Base-by-base conservation (phyloP, 2,113 vertebrate species). In the Dipodomys stephensi region DNA sequence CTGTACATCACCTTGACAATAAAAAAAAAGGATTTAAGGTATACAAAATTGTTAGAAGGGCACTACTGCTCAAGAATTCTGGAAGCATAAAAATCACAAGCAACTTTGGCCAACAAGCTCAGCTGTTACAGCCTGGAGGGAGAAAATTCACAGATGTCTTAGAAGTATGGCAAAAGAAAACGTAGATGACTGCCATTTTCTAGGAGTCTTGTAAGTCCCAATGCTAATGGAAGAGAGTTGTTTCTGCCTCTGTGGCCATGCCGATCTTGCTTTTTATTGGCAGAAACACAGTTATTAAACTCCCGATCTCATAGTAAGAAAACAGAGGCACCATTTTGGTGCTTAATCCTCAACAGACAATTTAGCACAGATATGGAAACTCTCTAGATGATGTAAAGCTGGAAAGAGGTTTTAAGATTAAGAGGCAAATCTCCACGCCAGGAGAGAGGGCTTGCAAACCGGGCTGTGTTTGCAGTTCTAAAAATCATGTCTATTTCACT, bases 311-410 rank as follows among this genome's bases (percentile, higher is more conserved):
- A 10, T 2, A 76, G 30, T 30, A 77, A 88, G 20, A 78, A 1
- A 72, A n/a, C 1, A 67, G 19, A 62, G 7, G 39, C 6, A 30
- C 10, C 23, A 0, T 0, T 39, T n/a, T 49, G 20, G 9, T 68
- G 10, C n/a, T 67, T 62, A 65, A 60, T 88, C 39, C 6, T 15
- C 23, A 83, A 74, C 3, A 74, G 32, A 73, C 2, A 67, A 68
- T n/a, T 74, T 73, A 72, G 2, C 23, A 76, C 3, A 71, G n/a
- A 49, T 68, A 11, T 6, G 65, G 2, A 67, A 65, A 39, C 10
- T 6, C 4, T 77, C 20, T 71, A 10, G 83, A 12, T 46, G 23
- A 46, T 1, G 7, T 73, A 15, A 78, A 22, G 1, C 3, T 71
- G 23, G 19, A 57, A 91, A 73, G 13, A 67, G 16, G 0, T 35